phyloP scores from a whole-genome alignment of 2,797 vertebrate genomes.

The Chrysocyon brachyurus region DNA sequence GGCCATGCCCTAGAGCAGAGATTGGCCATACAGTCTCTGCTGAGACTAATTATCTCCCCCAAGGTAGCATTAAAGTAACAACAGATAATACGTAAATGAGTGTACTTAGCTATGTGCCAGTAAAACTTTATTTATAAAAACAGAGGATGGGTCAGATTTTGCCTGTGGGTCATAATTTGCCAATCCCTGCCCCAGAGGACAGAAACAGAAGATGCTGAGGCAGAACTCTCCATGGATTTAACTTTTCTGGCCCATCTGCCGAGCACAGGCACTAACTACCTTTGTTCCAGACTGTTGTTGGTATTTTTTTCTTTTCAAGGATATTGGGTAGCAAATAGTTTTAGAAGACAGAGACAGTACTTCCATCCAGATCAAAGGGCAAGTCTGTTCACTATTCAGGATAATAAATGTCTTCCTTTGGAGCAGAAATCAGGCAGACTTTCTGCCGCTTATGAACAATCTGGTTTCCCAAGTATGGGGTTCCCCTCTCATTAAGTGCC shows the following conservation, averaged over 20 bases:
- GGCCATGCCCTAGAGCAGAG: not conserved
- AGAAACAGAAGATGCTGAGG: not conserved
- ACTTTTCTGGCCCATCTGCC: not conserved
- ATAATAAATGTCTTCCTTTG: not conserved
- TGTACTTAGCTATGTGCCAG: not conserved
- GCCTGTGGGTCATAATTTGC: not conserved
- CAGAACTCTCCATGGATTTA: not conserved
- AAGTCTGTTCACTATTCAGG: not conserved
- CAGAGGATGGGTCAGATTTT: not conserved
- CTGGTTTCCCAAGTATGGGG: not conserved
- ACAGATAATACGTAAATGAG: not conserved
- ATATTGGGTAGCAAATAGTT: not conserved
- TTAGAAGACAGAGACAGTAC: not conserved
- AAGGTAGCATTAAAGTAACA: not conserved
- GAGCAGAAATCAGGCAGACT: not conserved
- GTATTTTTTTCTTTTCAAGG: not conserved
- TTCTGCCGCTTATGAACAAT: not conserved
- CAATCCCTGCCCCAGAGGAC: not conserved
- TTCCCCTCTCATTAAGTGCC: not conserved
- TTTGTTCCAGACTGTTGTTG: not conserved
- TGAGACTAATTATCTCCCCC: not conserved
- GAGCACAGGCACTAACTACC: not conserved
- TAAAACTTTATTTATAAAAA: conserved; percentile 8
- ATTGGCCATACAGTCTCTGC: not conserved
- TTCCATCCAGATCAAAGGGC: not conserved